Conservation (phyloP, 2,113 vertebrate species). For the Paradisaea rubra region DNA sequence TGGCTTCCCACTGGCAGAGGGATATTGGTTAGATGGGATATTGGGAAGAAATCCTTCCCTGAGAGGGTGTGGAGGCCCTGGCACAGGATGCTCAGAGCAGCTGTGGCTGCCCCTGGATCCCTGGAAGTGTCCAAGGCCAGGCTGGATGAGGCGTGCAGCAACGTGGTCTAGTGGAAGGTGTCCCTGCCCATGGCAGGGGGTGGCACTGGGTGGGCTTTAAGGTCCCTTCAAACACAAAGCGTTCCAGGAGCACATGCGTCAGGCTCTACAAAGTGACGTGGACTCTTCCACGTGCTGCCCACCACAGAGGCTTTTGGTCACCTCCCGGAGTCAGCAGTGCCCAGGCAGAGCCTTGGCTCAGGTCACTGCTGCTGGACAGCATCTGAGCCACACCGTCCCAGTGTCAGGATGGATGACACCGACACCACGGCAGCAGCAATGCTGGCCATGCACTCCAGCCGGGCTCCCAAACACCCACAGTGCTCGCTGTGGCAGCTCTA, state of each 20-base stretch:
- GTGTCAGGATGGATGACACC: not conserved
- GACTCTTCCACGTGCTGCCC: not conserved
- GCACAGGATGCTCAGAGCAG: not conserved
- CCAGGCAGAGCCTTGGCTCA: not conserved
- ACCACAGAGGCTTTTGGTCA: not conserved
- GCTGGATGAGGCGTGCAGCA: fast-evolving
- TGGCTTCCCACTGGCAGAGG: not conserved
- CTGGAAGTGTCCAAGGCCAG: not conserved
- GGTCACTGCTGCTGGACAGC: not conserved
- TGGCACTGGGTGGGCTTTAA: not conserved
- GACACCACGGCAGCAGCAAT: not conserved
- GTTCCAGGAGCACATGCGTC: not conserved
- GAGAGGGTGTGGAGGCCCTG: fast-evolving
- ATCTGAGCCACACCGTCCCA: fast-evolving
- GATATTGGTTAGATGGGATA: not conserved
- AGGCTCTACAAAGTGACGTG: not conserved
- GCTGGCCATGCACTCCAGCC: fast-evolving
- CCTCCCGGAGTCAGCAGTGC: not conserved
- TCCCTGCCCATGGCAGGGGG: not conserved
- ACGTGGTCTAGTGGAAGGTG: fast-evolving
- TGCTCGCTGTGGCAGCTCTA: not conserved
- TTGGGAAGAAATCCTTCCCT: not conserved
- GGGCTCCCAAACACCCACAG: not conserved
- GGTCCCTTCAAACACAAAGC: not conserved
- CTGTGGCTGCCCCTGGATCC: not conserved